Evolutionary conservation across 2,797 vertebrate species (phyloP), one percentile per base, ranked within the genome.

Genomic region (Arctocebus calabarensis): DNA sequence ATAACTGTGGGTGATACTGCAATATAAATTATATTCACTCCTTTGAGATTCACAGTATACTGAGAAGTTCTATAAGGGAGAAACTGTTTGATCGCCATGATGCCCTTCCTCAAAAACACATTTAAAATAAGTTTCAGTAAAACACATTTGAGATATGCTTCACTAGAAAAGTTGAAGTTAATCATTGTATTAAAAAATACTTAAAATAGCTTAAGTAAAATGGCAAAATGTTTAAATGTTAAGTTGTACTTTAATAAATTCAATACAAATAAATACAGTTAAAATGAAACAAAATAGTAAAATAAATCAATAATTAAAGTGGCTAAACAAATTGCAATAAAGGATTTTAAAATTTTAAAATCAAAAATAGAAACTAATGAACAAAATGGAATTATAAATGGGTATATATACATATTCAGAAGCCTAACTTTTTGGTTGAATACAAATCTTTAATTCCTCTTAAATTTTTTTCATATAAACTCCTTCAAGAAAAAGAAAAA

Each of bases 271-370:
- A 78, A 74, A 81, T 74, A 59, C 16, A 9, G 25, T 75, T 75
- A 74, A 89, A 94, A 40, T 66, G 25, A 89, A 96, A 73, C 16
- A n/a, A 78, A 64, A 20, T 11, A 61, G 37, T 45, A 48, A 89
- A 81, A 62, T 88, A 32, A 84, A 78, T 12, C 48, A 45, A 43
- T 78, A 20, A 20, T 73, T 57, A 77, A 70, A 84, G 73, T 73
- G 2, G 3, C 13, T 59, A 74, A 66, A 59, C 14, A 57, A 74
- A 62, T 52, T 32, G 17, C 29, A 32, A 55, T 84, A 29, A 40
- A 48, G 8, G 88, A 84, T 48, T 55, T 86, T 48, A 52, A 59
- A 68, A 66, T 14, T 59, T 0, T 85, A 37, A 66, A 52, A 16
- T 52, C 48, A 52, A 52, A 66, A n/a, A 48, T 1, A 55, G 52